Percentiles rank a stretch among this genome's conserved stretches.
Evolutionary conservation across 2,888 invertebrate genomes (phyloP).

Genomic region (Holacanthella duospinosa): DNA sequence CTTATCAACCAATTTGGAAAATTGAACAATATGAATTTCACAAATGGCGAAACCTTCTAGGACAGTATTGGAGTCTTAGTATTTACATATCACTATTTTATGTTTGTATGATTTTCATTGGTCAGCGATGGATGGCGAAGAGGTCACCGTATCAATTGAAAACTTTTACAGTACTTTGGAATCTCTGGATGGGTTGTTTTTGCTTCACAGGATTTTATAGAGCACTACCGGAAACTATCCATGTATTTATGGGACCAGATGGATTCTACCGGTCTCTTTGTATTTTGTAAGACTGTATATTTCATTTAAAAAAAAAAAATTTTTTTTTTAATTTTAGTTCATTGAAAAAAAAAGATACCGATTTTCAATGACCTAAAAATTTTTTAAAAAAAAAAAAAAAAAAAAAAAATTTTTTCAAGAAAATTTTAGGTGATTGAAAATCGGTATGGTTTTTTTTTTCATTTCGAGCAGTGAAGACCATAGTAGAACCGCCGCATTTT

Average conservation of each 20-base stretch:
- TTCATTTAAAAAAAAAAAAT: background rate
- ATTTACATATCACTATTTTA: slow-evolving; percentile 27
- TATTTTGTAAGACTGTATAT: slow-evolving; percentile 15
- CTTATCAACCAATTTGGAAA: slow-evolving; percentile 8
- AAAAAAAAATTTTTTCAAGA: too few species aligned
- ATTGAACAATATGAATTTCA: slow-evolving; percentile 41
- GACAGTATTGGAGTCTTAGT: slow-evolving; percentile 26
- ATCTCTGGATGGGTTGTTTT: slow-evolving; percentile 10
- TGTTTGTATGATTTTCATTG: slow-evolving; percentile 24
- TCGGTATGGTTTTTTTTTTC: too few species aligned
- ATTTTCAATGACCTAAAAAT: background rate
- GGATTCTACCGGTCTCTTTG: slow-evolving; percentile 35
- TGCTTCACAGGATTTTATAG: slow-evolving; percentile 19
- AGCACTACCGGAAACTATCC: slow-evolving; percentile 26
- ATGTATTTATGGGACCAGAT: slow-evolving; percentile 27
- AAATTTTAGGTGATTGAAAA: too few species aligned
- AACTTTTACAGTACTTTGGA: slow-evolving; percentile 11
- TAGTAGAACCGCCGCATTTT: slow-evolving; percentile 13
- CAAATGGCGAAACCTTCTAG: slow-evolving; percentile 25
- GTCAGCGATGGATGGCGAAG: slow-evolving; percentile 27
- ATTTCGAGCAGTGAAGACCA: slow-evolving; percentile 13
- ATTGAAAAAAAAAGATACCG: too few species aligned
- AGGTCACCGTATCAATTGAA: slow-evolving; percentile 22
- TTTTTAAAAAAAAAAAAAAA: too few species aligned
- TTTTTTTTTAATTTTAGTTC: background rate